Evolutionary conservation across 2,113 vertebrate species (phyloP).

Genomic region (Regulus satrapa): DNA sequence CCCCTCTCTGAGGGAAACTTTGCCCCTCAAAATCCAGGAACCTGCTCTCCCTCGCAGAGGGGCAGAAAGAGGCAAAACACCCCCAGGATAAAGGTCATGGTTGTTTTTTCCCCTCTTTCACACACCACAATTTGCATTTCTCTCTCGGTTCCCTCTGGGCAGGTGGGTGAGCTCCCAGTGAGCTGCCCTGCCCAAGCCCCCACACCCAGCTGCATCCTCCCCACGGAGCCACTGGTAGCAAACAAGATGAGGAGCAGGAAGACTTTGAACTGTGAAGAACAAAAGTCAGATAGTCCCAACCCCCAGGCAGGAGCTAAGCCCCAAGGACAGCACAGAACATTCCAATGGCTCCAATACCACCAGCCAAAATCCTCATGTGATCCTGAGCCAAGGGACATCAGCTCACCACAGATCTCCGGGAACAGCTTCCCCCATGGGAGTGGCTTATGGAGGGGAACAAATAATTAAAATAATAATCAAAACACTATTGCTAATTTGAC

Average conservation of each 20-base stretch:
- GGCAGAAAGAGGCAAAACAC: not conserved
- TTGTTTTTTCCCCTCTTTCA: not conserved
- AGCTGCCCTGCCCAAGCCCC: not conserved
- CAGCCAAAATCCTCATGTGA: not conserved
- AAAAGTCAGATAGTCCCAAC: not conserved
- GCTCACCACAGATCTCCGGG: not conserved
- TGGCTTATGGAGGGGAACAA: not conserved
- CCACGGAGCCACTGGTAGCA: fast-evolving
- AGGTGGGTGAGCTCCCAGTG: not conserved
- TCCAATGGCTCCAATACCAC: fast-evolving
- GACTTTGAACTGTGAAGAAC: not conserved
- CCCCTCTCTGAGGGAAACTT: not conserved
- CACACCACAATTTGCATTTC: not conserved
- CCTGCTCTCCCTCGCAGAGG: fast-evolving
- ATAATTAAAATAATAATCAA: not conserved
- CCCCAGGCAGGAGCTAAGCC: not conserved
- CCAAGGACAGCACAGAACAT: not conserved
- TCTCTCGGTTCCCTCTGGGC: not conserved
- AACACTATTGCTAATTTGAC: not conserved
- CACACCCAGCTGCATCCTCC: not conserved
- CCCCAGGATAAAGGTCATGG: not conserved
- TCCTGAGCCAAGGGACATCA: not conserved
- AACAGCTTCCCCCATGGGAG: not conserved
- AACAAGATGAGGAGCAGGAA: not conserved
- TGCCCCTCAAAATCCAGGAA: not conserved